These are phyloP conservation scores for Dendroctonus valens DNA, from an alignment of 1,140 invertebrate genomes.

Conservation along the genomic window DNA sequence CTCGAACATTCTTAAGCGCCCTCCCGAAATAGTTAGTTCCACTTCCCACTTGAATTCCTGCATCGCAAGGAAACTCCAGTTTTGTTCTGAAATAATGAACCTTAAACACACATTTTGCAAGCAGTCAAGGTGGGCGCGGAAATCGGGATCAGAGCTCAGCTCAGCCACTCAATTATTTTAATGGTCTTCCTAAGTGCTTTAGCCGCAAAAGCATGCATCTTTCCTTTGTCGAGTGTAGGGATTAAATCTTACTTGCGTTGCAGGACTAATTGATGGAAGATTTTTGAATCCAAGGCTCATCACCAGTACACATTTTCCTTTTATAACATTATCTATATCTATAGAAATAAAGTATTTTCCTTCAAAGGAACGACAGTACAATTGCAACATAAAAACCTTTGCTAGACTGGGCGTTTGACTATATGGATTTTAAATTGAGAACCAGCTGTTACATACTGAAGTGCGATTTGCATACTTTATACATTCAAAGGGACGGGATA, in stretches of 20 bases:
- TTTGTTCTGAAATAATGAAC: constrained; percentile 1
- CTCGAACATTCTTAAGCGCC: too few species aligned
- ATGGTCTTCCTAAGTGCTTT: constrained; percentile 21
- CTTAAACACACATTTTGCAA: constrained; percentile 3
- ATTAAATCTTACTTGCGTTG: constrained; percentile 9
- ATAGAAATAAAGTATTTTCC: too few species aligned
- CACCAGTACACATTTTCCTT: too few species aligned
- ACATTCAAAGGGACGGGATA: background rate
- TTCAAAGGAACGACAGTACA: too few species aligned
- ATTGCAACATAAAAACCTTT: background rate
- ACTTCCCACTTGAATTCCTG: too few species aligned
- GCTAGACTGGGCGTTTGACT: background rate
- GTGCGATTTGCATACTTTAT: constrained; percentile 14
- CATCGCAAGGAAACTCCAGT: too few species aligned
- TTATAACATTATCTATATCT: too few species aligned
- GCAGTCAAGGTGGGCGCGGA: background rate
- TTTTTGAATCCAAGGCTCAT: too few species aligned
- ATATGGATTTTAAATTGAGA: constrained; percentile 8
- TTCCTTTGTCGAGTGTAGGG: constrained; percentile 11
- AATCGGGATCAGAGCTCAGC: background rate
- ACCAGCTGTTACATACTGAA: constrained; percentile 17
- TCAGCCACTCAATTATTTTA: constrained; percentile 22
- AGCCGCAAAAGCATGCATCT: constrained; percentile 23
- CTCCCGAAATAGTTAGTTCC: too few species aligned
- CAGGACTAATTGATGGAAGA: background rate